Evolutionary conservation across 2,113 vertebrate species (phyloP), one percentile per base, ranked within the genome.

Genomic region (Nothoprocta perdicaria): DNA sequence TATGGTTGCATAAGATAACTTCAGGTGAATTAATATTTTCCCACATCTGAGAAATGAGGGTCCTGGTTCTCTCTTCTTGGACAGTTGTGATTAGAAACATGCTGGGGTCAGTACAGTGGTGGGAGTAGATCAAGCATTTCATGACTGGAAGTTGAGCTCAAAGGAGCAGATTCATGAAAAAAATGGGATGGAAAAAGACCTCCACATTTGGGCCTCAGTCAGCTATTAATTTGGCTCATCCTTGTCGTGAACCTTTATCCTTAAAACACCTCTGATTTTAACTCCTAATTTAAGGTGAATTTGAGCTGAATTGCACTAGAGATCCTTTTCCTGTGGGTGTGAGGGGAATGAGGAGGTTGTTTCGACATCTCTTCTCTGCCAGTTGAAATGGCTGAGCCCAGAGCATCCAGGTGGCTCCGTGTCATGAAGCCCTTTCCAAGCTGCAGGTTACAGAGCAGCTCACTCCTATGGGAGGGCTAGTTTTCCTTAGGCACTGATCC

Each of bases 81-180:
- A 33, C 15, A 82, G 0, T 7, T 74, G 26, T 10, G 11, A 52
- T 65, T n/a, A 58, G 65, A 90, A 86, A 31, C n/a, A 31, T 71
- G 8, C 53, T 21, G 55, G 5, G 53, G 3, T 29, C 40, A 16
- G 2, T 73, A 50, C 50, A n/a, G 6, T 38, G 17, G 4, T 74
- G 69, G 60, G 12, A 81, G 78, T 38, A 94, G 26, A 53, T 86
- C 15, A 71, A 13, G 58, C 40, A n/a, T 14, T 79, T 43, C 6
- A 0, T 0, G 0, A 22, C 18, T 60, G 80, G 55, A 23, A 77
- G 35, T 21, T 5, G 43, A 80, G 12, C 14, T n/a, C 12, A 14
- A 23, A 88, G 57, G 24, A 71, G 4, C 31, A 66, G 26, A 23
- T 63, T 85, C 50, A 55, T 41, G 8, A 80, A n/a, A 22, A 62